Evolutionary conservation across 1,140 invertebrate genomes (phyloP).

Genomic region (Drosophila mauritiana): DNA sequence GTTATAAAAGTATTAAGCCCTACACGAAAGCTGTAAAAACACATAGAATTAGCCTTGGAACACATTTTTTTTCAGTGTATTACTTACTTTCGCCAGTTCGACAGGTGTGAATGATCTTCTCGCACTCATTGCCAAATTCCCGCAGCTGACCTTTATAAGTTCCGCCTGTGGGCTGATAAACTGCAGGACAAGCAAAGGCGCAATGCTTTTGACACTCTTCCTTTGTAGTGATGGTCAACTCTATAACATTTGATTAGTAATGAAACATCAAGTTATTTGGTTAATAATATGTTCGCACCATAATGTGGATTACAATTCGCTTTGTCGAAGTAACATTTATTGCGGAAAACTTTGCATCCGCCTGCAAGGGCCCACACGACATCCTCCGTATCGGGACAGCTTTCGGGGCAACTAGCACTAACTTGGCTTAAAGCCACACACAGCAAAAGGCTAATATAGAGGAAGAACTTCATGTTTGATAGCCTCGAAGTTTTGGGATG

Average conservation of each 20-base stretch:
- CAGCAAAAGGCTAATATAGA: constrained; percentile 24
- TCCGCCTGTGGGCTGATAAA: constrained; percentile 34
- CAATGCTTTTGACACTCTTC: constrained; percentile 58
- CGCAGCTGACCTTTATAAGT: constrained; percentile 23
- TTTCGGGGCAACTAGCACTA: constrained; percentile 30
- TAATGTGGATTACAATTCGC: constrained; percentile 31
- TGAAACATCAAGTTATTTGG: neutral
- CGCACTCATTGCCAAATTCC: constrained; percentile 46
- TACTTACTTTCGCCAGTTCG: constrained; percentile 33
- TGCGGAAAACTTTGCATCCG: constrained; percentile 54
- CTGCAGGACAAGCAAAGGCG: constrained; percentile 22
- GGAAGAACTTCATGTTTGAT: constrained; percentile 41
- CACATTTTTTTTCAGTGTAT: neutral
- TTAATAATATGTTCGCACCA: neutral
- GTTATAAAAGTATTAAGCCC: neutral
- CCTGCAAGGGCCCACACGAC: constrained; percentile 61
- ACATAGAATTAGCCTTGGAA: too few relatives aligned
- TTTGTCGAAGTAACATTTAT: constrained; percentile 61
- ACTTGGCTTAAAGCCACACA: constrained; percentile 44
- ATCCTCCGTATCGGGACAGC: constrained; percentile 63
- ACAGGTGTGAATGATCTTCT: constrained; percentile 9
- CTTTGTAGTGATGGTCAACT: constrained; percentile 38
- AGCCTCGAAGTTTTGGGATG: neutral
- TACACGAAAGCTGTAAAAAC: neutral
- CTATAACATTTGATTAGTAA: constrained; percentile 10